Evolutionary conservation across 1,140 invertebrate genomes (phyloP).

Genomic region (Eulimnadia texana): DNA sequence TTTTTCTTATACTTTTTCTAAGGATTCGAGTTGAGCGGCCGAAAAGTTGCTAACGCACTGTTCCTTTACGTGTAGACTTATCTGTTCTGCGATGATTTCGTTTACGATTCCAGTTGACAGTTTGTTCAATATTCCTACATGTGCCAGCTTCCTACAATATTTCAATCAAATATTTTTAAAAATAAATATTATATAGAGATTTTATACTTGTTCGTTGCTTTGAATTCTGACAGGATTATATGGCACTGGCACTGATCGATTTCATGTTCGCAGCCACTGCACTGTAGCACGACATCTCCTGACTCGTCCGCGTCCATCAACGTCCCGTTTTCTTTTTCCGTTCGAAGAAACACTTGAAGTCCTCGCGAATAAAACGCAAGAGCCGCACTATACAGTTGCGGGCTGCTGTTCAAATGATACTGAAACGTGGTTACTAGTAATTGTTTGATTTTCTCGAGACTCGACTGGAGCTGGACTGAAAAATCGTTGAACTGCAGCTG

Average conservation of each 20-base stretch:
- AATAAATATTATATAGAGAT: too few species aligned
- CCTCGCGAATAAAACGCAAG: not conserved
- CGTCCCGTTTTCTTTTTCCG: not conserved
- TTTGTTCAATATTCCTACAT: conserved; percentile 60
- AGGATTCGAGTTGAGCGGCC: conserved; percentile 48
- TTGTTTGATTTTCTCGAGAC: not conserved
- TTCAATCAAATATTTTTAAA: too few species aligned
- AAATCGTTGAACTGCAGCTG: not conserved
- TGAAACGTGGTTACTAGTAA: not conserved
- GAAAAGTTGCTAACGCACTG: conserved; percentile 71
- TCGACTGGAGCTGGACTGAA: too few species aligned
- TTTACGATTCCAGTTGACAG: conserved; percentile 65
- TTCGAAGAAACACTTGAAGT: not conserved
- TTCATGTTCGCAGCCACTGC: conserved; percentile 53
- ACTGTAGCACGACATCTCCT: conserved; percentile 37
- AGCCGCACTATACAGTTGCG: not conserved
- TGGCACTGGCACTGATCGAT: conserved; percentile 55
- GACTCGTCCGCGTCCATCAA: conserved; percentile 30
- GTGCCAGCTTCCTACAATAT: conserved; percentile 39
- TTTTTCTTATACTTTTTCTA: conserved; percentile 45
- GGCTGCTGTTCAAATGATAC: not conserved
- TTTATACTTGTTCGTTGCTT: conserved; percentile 52
- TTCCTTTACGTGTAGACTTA: conserved; percentile 59
- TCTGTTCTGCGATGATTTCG: conserved; percentile 59
- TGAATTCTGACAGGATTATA: conserved; percentile 55